These are phyloP conservation scores for Orius insidiosus DNA, from an alignment of 1,140 invertebrate genomes.

Conservation along the genomic window DNA sequence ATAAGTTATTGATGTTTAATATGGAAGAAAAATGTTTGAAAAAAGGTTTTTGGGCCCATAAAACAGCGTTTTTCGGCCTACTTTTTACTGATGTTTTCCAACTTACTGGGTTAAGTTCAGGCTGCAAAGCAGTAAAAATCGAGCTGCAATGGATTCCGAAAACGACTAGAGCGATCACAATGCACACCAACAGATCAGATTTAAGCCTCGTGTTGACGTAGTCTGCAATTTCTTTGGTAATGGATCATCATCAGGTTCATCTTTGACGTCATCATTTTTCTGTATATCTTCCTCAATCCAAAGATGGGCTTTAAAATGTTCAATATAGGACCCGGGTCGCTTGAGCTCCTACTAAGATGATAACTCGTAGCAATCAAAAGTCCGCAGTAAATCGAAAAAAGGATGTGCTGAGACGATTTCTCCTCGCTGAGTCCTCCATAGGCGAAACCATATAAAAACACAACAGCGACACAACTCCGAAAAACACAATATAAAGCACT, in stretches of 20 bases:
- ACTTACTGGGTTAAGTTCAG: conserved; percentile 59
- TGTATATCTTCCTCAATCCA: conserved; percentile 34
- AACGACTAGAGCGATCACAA: conserved; percentile 61
- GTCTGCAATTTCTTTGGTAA: conserved; percentile 73
- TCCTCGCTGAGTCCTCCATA: conserved; percentile 64
- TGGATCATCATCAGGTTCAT: conserved; percentile 66
- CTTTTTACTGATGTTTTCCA: no score
- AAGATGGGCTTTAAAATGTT: conserved; percentile 64
- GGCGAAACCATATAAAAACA: conserved; percentile 74
- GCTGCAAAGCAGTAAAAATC: conserved; percentile 75
- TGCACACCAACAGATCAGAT: conserved; percentile 84
- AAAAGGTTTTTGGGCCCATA: no score
- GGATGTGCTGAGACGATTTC: conserved; percentile 72
- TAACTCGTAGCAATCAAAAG: conserved; percentile 77
- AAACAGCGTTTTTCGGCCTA: no score
- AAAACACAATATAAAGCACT: conserved; percentile 72
- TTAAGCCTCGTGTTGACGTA: conserved; percentile 80
- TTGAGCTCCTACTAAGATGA: conserved; percentile 78
- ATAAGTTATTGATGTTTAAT: neutral
- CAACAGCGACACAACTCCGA: conserved; percentile 60
- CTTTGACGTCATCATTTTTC: conserved; percentile 30
- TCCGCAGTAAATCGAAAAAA: conserved; percentile 91
- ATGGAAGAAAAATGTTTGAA: no score
- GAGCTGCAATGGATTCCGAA: conserved; percentile 92
- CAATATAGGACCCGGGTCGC: conserved; percentile 81